Conservation (phyloP, 2,888 invertebrate species). For the Exephanes ischioxanthus region DNA sequence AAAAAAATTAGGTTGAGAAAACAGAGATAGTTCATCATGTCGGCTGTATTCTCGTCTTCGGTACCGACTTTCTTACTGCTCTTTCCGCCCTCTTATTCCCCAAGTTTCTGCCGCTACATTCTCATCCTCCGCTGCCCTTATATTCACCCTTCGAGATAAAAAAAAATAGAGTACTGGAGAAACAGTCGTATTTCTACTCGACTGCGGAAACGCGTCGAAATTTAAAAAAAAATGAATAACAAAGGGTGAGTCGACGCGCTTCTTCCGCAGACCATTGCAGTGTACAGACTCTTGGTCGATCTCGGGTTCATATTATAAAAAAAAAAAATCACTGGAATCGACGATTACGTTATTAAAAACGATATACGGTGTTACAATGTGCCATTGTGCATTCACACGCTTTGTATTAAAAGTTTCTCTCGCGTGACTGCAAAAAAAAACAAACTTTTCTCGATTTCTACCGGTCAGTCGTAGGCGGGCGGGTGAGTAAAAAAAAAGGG, state of each 20-base stretch:
- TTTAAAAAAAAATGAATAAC: constrained; percentile 61
- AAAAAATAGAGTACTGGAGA: constrained; percentile 38
- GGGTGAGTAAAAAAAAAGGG: constrained; percentile 4
- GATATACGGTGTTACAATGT: neutral
- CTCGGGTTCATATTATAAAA: constrained; percentile 17
- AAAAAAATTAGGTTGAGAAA: constrained; percentile 28
- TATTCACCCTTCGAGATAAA: constrained; percentile 61
- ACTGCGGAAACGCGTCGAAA: constrained; percentile 67
- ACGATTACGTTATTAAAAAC: neutral
- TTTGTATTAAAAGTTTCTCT: neutral
- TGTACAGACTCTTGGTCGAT: constrained; percentile 32
- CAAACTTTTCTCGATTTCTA: neutral
- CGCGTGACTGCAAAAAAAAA: constrained; percentile 6
- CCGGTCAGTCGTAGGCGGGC: neutral
- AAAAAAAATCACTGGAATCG: neutral
- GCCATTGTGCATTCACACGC: neutral
- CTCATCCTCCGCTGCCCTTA: constrained; percentile 20
- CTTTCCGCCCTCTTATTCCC: constrained; percentile 1
- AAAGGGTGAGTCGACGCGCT: constrained; percentile 65
- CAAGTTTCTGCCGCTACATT: constrained; percentile 19
- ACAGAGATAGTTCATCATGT: constrained; percentile 42
- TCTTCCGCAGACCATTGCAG: constrained; percentile 7
- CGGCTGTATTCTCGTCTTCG: constrained; percentile 41
- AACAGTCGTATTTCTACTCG: constrained; percentile 65
- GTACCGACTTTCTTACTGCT: constrained; percentile 34